Evolutionary conservation across 2,797 vertebrate species (phyloP), one percentile per base, ranked within the genome.

Genomic region (Periparus ater): DNA sequence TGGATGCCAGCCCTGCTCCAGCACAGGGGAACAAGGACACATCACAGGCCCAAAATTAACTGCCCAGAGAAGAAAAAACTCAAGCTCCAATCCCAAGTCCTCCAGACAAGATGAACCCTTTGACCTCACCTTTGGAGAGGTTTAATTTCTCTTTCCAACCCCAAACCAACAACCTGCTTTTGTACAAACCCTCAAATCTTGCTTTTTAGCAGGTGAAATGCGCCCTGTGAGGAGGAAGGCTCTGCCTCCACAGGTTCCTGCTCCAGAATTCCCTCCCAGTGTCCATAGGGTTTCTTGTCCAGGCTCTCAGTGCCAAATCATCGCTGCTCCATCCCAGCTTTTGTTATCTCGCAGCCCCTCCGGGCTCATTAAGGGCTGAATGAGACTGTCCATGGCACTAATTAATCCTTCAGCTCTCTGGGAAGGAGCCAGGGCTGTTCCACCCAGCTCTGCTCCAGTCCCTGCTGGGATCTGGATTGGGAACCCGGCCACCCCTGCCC

Each of bases 361-460:
- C 27, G 57, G 93, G 74, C 85, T 91, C 89, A 84, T 92, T 92
- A 91, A 85, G 74, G 68, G 30, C 88, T 60, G 80, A 88, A 88
- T 90, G 90, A 96, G 88, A 75, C 65, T 70, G 74, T 88, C 82
- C 82, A 16, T 8, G 71, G 84, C 89, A 76, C 16, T 91, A 94
- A 95, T 95, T 94, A 96, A 88, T 86, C 61, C 73, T 87, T 78
- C 70, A 62, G 72, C 67, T 89, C 85, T 25, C 88, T 77, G 90
- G 94, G 93, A 91, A 87, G 70, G 67, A 73, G 77, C 68, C 91
- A 90, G 70, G 77, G 58, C 51, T 81, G 42, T 89, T 93, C 81
- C 45, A 92, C 76, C 48, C 62, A 54, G 40, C 12, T 63, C 72
- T 92, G 48, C 40, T 92, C 72, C 36, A 19, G 40, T 85, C 54